Percentiles rank a stretch among this genome's conserved stretches.
Conservation (phyloP, 1,140 invertebrate genomes). For the Zophobas morio region DNA sequence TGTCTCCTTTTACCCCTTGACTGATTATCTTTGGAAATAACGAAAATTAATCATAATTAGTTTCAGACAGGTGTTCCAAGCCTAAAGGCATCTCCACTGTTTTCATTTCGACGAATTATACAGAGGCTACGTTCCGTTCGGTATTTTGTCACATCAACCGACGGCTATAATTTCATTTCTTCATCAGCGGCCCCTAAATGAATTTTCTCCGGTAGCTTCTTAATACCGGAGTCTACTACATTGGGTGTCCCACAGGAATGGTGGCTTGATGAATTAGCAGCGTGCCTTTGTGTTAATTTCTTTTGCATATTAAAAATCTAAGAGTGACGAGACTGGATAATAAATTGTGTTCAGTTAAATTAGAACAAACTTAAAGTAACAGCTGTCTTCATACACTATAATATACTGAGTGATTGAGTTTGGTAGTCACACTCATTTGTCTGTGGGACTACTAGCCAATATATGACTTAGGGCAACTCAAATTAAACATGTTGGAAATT, state of each 20-base stretch:
- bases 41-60: constrained; percentile 41
- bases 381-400: no score
- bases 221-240: background rate
- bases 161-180: constrained; percentile 40
- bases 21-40: constrained; percentile 39
- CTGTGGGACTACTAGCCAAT: no score
- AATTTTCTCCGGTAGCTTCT: constrained; percentile 4
- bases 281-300: background rate
- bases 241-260: background rate
- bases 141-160: constrained; percentile 38
- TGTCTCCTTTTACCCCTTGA: constrained; percentile 34
- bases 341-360: background rate
- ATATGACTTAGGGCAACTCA: no score
- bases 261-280: background rate
- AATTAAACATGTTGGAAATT: no score
- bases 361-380: no score
- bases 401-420: no score
- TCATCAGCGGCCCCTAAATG: constrained; percentile 30
- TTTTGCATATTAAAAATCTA: background rate
- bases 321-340: background rate
- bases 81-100: constrained; percentile 18
- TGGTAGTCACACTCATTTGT: no score
- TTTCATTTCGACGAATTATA: constrained; percentile 8
- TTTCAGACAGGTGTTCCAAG: constrained; percentile 33
- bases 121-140: constrained; percentile 1